Percentiles rank a stretch among this genome's conserved stretches.
phyloP scores from a whole-genome alignment of 2,797 vertebrate species.

The Fundulus diaphanus region DNA sequence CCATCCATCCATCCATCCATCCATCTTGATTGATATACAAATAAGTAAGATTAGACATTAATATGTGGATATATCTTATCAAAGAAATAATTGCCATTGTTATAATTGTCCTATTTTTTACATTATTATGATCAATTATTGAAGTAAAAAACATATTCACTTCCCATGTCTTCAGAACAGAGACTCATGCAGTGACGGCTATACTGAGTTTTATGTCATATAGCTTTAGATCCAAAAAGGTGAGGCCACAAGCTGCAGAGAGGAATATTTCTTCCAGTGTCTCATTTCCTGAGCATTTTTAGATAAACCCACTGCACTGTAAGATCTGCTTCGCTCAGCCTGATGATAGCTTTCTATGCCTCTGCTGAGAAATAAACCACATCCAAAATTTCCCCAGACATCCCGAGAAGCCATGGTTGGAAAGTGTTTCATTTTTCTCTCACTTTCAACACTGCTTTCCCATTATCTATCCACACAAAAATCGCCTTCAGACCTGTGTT shows the following conservation, averaged over 20 bases:
- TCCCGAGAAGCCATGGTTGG: not conserved
- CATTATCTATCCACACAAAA: slow-evolving; percentile 23
- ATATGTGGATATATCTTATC: not conserved
- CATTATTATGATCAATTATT: not conserved
- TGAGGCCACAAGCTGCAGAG: not conserved
- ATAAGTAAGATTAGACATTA: not conserved
- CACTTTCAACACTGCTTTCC: slow-evolving; percentile 31
- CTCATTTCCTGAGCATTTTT: slow-evolving; percentile 41
- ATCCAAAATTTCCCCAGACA: slow-evolving; percentile 16
- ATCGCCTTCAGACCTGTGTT: slow-evolving; percentile 23
- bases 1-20: no score
- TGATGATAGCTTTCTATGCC: slow-evolving; percentile 7
- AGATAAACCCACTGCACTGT: slow-evolving; percentile 11
- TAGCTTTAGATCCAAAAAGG: slow-evolving; percentile 4
- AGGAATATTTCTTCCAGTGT: slow-evolving; percentile 1
- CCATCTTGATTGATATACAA: no score
- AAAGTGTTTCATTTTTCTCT: slow-evolving; percentile 22
- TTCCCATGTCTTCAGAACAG: slow-evolving; percentile 14
- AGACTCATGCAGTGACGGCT: not conserved
- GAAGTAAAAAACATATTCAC: not conserved
- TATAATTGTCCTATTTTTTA: not conserved
- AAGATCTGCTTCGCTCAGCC: slow-evolving; percentile 15
- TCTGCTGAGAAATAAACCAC: slow-evolving; percentile 17
- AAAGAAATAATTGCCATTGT: not conserved
- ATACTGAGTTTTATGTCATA: not conserved